Percentiles rank a stretch among this genome's conserved stretches.
Evolutionary conservation across 2,113 vertebrate genomes (phyloP).

Genomic region (Lophura nycthemera): DNA sequence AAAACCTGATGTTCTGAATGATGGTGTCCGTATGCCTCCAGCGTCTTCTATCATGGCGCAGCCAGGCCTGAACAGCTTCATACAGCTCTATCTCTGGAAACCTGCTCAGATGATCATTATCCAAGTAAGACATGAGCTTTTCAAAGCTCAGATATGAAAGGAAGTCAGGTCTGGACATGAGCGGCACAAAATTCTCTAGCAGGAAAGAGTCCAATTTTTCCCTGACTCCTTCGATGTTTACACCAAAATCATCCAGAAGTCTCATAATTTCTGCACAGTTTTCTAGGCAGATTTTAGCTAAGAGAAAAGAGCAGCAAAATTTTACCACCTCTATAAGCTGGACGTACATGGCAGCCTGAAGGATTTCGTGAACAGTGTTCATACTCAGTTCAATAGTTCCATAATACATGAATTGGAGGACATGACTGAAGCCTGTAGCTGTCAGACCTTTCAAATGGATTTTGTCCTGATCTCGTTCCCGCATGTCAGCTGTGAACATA

Average conservation of each 20-base stretch:
- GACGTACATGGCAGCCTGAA: slow-evolving; percentile 99
- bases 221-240: slow-evolving; percentile 97
- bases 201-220: slow-evolving; percentile 96
- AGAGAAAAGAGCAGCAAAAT: slow-evolving; percentile 98
- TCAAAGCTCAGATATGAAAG: slow-evolving; percentile 97
- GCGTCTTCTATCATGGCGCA: slow-evolving; percentile 96
- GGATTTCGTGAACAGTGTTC: slow-evolving; percentile 97
- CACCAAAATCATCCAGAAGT: slow-evolving; percentile 98
- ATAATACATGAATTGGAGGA: slow-evolving; percentile 99
- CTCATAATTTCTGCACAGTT: slow-evolving; percentile 99
- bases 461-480: slow-evolving; percentile 98
- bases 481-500: slow-evolving; percentile 99
- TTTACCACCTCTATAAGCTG: slow-evolving; percentile 98
- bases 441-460: slow-evolving; percentile 99
- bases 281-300: slow-evolving; percentile 98
- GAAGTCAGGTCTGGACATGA: slow-evolving; percentile 97
- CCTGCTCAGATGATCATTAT: slow-evolving; percentile 94
- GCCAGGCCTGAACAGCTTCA: slow-evolving; percentile 96
- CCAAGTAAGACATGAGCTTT: slow-evolving; percentile 95
- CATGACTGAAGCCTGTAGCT: slow-evolving; percentile 95
- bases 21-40: slow-evolving; percentile 98
- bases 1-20: slow-evolving; percentile 98
- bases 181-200: slow-evolving; percentile 97
- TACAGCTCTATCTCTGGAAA: slow-evolving; percentile 98
- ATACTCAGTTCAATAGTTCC: slow-evolving; percentile 99